phyloP scores from a whole-genome alignment of 2,113 vertebrate species.

The Dicentrarchus labrax region DNA sequence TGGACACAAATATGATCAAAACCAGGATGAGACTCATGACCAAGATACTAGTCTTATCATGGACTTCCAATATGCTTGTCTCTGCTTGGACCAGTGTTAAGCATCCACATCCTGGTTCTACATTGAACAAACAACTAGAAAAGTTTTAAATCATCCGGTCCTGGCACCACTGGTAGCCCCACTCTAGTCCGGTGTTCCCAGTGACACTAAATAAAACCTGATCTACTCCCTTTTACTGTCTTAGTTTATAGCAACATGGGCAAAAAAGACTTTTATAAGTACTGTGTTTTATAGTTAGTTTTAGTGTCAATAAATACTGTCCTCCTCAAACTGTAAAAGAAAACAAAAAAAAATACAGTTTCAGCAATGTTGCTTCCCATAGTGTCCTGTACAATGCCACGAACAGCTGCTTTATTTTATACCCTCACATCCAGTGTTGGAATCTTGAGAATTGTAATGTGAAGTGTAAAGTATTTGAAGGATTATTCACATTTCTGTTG shows the following conservation, averaged over 20 bases:
- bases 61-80: neutral
- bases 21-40: neutral
- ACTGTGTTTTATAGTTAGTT: conserved; percentile 17
- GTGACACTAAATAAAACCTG: conserved; percentile 3
- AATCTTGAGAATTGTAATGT: neutral
- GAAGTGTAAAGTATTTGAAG: neutral
- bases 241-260: neutral
- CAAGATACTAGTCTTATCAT: neutral
- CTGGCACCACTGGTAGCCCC: neutral
- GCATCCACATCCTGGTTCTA: neutral
- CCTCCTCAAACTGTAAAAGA: neutral
- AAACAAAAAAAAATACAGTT: neutral
- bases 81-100: neutral
- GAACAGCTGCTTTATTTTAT: neutral
- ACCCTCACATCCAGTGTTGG: conserved; percentile 6
- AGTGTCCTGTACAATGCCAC: conserved; percentile 11
- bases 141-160: neutral
- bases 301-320: conserved; percentile 26
- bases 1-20: neutral
- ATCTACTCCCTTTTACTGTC: conserved; percentile 2
- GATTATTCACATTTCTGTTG: too few species aligned
- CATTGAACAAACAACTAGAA: neutral
- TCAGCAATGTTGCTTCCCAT: neutral
- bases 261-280: neutral
- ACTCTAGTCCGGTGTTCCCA: neutral